phyloP scores from a whole-genome alignment of 2,797 vertebrate species.

The Oryzias dopingdopingensis region DNA sequence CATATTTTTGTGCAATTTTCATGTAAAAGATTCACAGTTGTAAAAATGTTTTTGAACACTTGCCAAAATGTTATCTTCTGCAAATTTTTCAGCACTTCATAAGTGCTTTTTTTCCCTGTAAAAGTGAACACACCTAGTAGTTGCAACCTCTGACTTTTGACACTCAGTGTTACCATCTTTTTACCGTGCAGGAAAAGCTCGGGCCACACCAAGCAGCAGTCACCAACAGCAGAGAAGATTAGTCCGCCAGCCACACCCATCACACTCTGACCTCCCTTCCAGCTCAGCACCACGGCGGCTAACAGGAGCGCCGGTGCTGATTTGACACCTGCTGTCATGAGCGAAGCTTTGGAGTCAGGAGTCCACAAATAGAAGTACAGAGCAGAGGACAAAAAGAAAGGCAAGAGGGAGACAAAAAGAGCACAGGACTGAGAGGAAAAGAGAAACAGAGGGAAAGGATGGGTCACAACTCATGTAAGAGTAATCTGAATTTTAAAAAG shows the following conservation, averaged over 20 bases:
- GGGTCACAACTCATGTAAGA: not conserved
- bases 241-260: constrained; percentile 78
- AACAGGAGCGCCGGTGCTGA: constrained; percentile 76
- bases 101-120: no score
- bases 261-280: constrained; percentile 58
- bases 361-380: constrained; percentile 80
- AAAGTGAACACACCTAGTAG: no score
- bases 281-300: constrained; percentile 63
- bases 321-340: constrained; percentile 76
- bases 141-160: no score
- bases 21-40: no score
- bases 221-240: constrained; percentile 80
- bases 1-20: no score
- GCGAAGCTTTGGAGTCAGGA: constrained; percentile 63
- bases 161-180: not conserved
- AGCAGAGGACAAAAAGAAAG: constrained; percentile 68
- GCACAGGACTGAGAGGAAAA: constrained; percentile 65
- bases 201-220: constrained; percentile 84
- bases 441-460: not conserved
- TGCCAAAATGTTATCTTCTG: no score
- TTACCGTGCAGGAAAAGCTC: constrained; percentile 76
- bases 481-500: not conserved
- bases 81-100: no score
- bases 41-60: no score
- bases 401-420: constrained; percentile 69